phyloP scores from a whole-genome alignment of 2,888 invertebrate species.

The Lobophora halterata region DNA sequence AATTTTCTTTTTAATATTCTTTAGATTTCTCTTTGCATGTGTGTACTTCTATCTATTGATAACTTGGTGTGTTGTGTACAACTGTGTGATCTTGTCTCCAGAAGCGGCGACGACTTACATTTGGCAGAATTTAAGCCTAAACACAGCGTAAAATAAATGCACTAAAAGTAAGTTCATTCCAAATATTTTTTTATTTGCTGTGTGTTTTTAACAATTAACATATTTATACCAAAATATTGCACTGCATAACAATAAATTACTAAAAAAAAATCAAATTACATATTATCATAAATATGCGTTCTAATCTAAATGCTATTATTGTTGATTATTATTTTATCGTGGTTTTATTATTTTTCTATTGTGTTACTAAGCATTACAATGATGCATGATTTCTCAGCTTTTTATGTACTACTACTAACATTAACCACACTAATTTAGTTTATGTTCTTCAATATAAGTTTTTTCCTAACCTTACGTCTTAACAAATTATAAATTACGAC shows the following conservation, averaged over 20 bases:
- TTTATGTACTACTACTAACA: too few species aligned
- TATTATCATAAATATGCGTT: too few species aligned
- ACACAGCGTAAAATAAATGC: constrained; percentile 48
- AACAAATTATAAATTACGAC: too few species aligned
- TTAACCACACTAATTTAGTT: too few species aligned
- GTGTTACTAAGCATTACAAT: too few species aligned
- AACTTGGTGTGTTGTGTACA: constrained; percentile 37
- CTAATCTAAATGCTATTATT: too few species aligned
- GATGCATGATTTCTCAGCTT: too few species aligned
- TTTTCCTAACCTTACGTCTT: too few species aligned
- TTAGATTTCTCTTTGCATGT: constrained; percentile 21
- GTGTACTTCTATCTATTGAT: constrained; percentile 35
- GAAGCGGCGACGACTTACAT: constrained; percentile 50
- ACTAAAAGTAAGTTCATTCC: constrained; percentile 53
- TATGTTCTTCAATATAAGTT: too few species aligned
- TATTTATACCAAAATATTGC: constrained; percentile 6
- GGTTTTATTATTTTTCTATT: too few species aligned
- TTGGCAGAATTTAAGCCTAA: constrained; percentile 49
- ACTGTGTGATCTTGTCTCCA: constrained; percentile 57
- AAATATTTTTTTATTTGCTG: constrained; percentile 15
- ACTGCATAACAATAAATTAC: constrained; percentile 1
- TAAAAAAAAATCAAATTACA: too few species aligned
- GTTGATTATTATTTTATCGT: too few species aligned
- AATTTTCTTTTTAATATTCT: background rate
- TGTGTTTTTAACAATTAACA: constrained; percentile 28